Base-by-base conservation (phyloP, 2,797 vertebrate genomes). In the Coranthus polyacanthus region DNA sequence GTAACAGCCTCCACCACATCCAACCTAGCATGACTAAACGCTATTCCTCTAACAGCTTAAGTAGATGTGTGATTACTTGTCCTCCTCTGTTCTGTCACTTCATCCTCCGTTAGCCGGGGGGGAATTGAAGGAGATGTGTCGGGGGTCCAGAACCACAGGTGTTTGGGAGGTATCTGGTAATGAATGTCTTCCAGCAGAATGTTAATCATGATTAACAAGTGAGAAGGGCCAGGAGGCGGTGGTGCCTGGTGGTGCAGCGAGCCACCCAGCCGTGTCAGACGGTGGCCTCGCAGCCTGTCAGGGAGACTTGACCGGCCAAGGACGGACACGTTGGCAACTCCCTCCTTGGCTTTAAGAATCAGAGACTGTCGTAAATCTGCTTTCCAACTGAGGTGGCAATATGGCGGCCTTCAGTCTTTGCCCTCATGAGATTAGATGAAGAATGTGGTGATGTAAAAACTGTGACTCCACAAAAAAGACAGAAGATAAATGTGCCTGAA, bases 191-290 rank as follows among this genome's bases (percentile, higher is more conserved):
- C 85, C 79, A 83, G 87, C 78, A 65, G 78, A 75, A 86, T 85
- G 85, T 84, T 92, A 92, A 92, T 91, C 84, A 88, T 89, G 87
- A 89, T 92, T 91, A 91, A 92, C 58, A 82, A 89, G 83, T 20
- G 57, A 44, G 20, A 86, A 59, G 22, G 62, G 76, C 71, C 68
- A 22, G 66, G 50, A 86, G 81, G 72, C 61, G 29, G 56, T n/a
- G 61, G 61, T 12, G 72, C 78, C 85, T 60, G 78, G 87, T 44
- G 42, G 70, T n/a, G 51, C 63, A 60, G 77, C 9, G 13, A 78
- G 57, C 38, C 54, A 49, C 38, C 64, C 59, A 65, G 68, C 72
- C 69, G 50, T 46, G 20, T 66, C 41, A 16, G 52, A 59, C 36
- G 5, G 6, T 22, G 42, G 29, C 60, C 56, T 44, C 29, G 15